Evolutionary conservation across 2,113 vertebrate genomes (phyloP).

Genomic region (Loxodonta africana): DNA sequence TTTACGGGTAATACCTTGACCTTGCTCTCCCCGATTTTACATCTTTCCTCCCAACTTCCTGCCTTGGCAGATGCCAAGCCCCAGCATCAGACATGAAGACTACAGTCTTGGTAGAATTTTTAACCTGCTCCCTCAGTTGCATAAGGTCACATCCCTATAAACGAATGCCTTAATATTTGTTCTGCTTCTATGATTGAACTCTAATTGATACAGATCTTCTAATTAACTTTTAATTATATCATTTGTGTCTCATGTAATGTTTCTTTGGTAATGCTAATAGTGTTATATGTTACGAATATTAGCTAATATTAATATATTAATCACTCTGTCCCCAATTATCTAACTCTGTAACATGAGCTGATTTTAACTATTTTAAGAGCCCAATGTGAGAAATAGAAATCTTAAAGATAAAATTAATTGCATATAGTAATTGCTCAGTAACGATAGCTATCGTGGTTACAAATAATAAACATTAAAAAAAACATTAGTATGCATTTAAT

Average conservation of each 20-base stretch:
- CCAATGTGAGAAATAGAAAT: not conserved
- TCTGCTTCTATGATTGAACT: not conserved
- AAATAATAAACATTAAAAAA: slow-evolving; percentile 4
- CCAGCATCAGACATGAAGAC: not conserved
- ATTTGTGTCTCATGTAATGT: not conserved
- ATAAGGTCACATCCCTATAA: not conserved
- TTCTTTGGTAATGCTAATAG: not conserved
- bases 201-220: not conserved
- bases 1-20: not conserved
- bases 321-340: not conserved
- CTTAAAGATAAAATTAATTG: not conserved
- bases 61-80: not conserved
- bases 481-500: not conserved
- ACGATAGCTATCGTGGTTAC: not conserved
- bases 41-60: not conserved
- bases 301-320: slow-evolving; percentile 36
- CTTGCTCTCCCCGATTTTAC: not conserved
- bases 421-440: not conserved
- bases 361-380: not conserved
- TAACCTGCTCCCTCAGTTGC: not conserved
- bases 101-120: not conserved
- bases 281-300: not conserved
- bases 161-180: not conserved
- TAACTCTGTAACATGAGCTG: not conserved
- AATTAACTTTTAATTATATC: not conserved